Evolutionary conservation across 2,797 vertebrate species (phyloP).

Genomic region (Mionectes olivaceus): DNA sequence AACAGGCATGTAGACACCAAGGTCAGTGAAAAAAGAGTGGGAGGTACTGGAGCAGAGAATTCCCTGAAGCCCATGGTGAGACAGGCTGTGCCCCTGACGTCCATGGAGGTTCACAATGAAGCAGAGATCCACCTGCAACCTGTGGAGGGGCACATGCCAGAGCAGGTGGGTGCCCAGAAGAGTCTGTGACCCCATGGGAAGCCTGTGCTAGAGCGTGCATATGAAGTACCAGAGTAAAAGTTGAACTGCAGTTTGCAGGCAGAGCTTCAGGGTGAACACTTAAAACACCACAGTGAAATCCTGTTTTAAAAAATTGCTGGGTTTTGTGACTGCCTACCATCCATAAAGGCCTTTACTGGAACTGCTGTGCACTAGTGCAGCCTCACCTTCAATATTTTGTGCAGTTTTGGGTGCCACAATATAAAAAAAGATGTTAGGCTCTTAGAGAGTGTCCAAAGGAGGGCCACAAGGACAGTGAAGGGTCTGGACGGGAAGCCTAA

Average conservation of each 20-base stretch:
- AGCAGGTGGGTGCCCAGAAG: background rate
- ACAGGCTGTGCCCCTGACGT: background rate
- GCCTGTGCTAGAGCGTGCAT: background rate
- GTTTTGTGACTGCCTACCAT: background rate
- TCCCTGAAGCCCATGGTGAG: background rate
- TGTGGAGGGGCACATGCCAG: background rate
- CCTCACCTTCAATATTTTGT: accelerated
- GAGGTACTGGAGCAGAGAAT: background rate
- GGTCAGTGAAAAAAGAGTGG: background rate
- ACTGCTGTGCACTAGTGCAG: accelerated
- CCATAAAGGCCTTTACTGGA: background rate
- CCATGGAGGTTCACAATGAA: background rate
- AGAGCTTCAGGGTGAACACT: background rate
- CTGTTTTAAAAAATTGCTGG: background rate
- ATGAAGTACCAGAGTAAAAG: background rate
- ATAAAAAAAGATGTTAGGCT: background rate
- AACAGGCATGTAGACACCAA: background rate
- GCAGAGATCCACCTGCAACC: background rate
- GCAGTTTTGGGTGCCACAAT: background rate
- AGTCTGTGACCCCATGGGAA: background rate
- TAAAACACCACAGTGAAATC: background rate
- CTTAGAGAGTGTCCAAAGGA: background rate
- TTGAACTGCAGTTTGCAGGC: background rate
- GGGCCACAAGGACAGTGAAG: too few species aligned
- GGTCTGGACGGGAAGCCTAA: accelerated